Evolutionary conservation across 2,113 vertebrate genomes (phyloP).

Genomic region (Laticauda colubrina): DNA sequence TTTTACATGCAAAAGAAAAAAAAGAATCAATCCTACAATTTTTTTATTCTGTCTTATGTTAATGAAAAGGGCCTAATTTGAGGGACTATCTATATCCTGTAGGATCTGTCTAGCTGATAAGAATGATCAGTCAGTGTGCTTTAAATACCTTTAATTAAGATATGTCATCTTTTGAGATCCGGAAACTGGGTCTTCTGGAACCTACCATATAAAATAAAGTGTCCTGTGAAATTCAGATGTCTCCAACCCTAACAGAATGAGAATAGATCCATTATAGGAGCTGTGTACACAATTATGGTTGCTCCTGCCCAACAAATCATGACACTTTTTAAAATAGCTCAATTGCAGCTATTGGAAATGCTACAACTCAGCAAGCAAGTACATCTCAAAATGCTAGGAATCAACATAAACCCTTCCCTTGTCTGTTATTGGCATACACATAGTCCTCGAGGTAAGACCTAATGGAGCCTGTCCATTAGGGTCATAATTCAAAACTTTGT

Average conservation of each 20-base stretch:
- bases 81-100: background rate
- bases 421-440: background rate
- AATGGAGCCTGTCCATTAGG: too few species aligned
- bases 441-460: too few species aligned
- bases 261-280: background rate
- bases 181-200: background rate
- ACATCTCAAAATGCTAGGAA: background rate
- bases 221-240: background rate
- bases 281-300: background rate
- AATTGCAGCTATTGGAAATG: background rate
- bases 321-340: background rate
- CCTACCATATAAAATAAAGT: background rate
- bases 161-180: background rate
- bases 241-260: background rate
- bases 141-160: background rate
- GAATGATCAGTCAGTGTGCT: background rate
- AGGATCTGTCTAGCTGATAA: background rate
- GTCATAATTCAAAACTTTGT: too few species aligned
- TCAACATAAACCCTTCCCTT: background rate
- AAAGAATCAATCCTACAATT: background rate
- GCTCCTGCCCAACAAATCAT: background rate
- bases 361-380: background rate
- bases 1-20: background rate
- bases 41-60: background rate
- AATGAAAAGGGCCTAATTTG: background rate